Percentiles rank a stretch among this genome's conserved stretches.
Conservation (phyloP, 1,140 invertebrate species). For the Leptinotarsa lineolata region DNA sequence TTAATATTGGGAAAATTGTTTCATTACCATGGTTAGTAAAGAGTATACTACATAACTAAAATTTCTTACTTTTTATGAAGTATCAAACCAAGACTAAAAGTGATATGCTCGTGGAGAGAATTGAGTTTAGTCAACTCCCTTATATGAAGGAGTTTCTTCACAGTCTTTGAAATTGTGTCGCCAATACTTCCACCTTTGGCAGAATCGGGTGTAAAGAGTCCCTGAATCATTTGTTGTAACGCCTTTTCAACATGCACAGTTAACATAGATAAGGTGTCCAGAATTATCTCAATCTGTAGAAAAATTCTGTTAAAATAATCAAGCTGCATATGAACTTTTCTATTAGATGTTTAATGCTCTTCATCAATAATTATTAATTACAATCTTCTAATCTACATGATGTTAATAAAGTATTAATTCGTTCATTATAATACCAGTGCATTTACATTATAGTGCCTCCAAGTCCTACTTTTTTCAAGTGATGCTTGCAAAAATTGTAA, state of each 20-base stretch:
- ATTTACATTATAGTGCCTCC: no score
- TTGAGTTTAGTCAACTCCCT: constrained; percentile 62
- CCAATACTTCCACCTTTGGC: constrained; percentile 37
- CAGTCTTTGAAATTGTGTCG: constrained; percentile 58
- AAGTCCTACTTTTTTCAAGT: no score
- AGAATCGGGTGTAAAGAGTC: constrained; percentile 44
- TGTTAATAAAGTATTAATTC: no score
- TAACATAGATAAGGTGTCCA: constrained; percentile 60
- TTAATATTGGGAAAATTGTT: not conserved
- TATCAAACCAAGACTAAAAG: constrained; percentile 58
- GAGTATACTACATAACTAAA: not conserved
- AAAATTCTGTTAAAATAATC: not conserved
- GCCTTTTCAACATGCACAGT: constrained; percentile 60
- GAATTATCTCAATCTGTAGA: constrained; percentile 60
- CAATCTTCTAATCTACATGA: no score
- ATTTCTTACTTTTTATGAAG: constrained; percentile 56
- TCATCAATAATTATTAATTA: no score
- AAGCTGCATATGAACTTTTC: no score
- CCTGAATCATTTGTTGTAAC: constrained; percentile 61
- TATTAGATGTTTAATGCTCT: no score
- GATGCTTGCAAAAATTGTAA: no score
- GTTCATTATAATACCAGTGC: no score
- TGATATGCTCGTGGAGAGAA: constrained; percentile 61
- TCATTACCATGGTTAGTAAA: not conserved
- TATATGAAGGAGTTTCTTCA: constrained; percentile 48